Evolutionary conservation across 1,140 invertebrate genomes (phyloP).

Genomic region (Drosophila pallidifrons): DNA sequence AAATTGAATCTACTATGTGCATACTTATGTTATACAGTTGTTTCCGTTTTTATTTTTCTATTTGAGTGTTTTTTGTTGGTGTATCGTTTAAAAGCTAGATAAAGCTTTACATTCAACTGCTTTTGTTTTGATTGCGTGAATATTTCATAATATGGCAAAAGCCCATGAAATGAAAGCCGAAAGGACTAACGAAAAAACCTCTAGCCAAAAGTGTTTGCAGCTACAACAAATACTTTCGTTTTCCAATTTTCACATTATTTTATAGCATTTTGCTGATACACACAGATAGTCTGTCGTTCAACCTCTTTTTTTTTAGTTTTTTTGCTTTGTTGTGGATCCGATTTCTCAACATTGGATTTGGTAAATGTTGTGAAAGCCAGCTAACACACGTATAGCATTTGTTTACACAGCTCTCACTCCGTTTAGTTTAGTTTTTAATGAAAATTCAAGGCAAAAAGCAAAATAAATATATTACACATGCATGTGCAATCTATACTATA

Average conservation of each 20-base stretch:
- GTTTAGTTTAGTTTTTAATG: slow-evolving; percentile 32
- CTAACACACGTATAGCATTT: slow-evolving; percentile 41
- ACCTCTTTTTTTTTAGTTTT: background rate
- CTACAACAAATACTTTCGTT: slow-evolving; percentile 56
- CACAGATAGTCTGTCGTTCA: slow-evolving; percentile 24
- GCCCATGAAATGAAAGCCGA: slow-evolving; percentile 21
- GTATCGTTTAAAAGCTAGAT: slow-evolving; percentile 17
- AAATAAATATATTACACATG: slow-evolving; percentile 20
- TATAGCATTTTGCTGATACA: slow-evolving; percentile 55
- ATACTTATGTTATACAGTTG: background rate
- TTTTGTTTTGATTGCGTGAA: slow-evolving; percentile 40
- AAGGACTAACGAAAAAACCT: slow-evolving; percentile 14
- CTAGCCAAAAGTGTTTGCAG: slow-evolving; percentile 40
- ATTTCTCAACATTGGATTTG: slow-evolving; percentile 19
- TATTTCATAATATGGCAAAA: slow-evolving; percentile 44
- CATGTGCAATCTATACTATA: background rate
- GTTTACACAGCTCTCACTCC: slow-evolving; percentile 49
- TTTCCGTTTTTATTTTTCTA: background rate
- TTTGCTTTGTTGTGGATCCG: background rate
- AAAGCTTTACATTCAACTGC: slow-evolving; percentile 26
- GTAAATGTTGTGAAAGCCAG: slow-evolving; percentile 11
- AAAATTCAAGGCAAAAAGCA: slow-evolving; percentile 26
- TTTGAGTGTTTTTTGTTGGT: background rate
- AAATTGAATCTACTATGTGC: background rate
- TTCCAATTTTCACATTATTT: slow-evolving; percentile 56